Evolutionary conservation across 2,888 invertebrate species (phyloP).

Genomic region (Petrolisthes cinctipes): DNA sequence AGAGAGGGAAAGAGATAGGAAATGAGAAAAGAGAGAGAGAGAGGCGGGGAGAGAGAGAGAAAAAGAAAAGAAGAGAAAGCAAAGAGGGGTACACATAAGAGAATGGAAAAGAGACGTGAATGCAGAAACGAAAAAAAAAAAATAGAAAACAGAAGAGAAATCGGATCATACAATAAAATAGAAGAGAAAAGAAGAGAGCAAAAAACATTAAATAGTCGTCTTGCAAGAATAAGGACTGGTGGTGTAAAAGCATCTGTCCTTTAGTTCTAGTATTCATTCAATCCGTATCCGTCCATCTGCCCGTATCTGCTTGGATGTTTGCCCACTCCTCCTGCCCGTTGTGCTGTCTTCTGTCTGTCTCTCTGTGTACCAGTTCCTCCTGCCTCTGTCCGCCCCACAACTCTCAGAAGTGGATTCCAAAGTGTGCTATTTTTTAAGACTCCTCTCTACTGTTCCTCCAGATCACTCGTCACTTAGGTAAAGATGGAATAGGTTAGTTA

Average conservation of each 20-base stretch:
- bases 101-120: neutral
- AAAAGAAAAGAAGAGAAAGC: neutral
- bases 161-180: no score
- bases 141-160: no score
- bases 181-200: no score
- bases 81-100: neutral
- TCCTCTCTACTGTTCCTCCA: no score
- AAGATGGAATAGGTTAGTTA: no score
- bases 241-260: conserved; percentile 13
- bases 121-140: no score
- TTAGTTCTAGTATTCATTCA: neutral
- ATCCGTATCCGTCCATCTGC: neutral
- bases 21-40: neutral
- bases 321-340: conserved; percentile 27
- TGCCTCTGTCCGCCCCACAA: conserved; percentile 13
- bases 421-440: no score
- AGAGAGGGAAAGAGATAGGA: neutral
- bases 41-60: neutral
- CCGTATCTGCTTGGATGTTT: conserved; percentile 1
- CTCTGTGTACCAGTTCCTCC: conserved; percentile 33
- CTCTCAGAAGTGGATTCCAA: no score
- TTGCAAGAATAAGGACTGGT: no score
- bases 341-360: conserved; percentile 14
- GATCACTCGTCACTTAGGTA: no score
- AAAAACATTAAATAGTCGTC: no score